Percentiles rank a stretch among this genome's conserved stretches.
Conservation (phyloP, 1,140 invertebrate genomes). For the Sipha flava region DNA sequence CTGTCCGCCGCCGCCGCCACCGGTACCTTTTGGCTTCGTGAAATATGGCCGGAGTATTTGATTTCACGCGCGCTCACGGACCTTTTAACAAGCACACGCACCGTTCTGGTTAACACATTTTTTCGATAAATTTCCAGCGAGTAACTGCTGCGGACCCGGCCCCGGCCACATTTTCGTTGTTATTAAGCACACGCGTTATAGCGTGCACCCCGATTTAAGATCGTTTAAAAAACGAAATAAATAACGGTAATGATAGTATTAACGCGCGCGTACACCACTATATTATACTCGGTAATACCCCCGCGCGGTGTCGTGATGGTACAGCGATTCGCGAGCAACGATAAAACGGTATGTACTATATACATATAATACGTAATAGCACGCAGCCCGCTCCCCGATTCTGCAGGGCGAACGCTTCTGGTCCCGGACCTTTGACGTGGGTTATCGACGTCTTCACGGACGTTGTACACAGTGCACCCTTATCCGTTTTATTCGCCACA, state of each 20-base stretch:
- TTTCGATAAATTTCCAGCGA: neutral
- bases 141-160: neutral
- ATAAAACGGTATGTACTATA: too few relatives aligned
- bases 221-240: neutral
- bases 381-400: too few relatives aligned
- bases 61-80: neutral
- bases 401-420: too few relatives aligned
- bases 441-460: too few relatives aligned
- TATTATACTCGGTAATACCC: neutral
- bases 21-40: neutral
- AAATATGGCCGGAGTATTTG: conserved; percentile 15
- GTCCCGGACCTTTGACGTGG: too few relatives aligned
- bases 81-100: neutral
- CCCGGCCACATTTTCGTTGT: neutral
- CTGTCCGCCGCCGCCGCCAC: neutral
- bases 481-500: too few relatives aligned
- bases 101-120: conserved; percentile 17
- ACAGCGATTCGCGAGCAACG: too few relatives aligned
- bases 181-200: neutral
- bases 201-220: neutral
- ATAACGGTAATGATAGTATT: neutral
- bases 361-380: too few relatives aligned
- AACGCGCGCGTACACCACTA: neutral
- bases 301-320: too few relatives aligned
- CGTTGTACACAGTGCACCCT: too few relatives aligned